A percentile compares a stretch with the other conserved stretches of the same genome.
Conservation (phyloP, 2,797 vertebrate species). For the Artibeus jamaicensis region DNA sequence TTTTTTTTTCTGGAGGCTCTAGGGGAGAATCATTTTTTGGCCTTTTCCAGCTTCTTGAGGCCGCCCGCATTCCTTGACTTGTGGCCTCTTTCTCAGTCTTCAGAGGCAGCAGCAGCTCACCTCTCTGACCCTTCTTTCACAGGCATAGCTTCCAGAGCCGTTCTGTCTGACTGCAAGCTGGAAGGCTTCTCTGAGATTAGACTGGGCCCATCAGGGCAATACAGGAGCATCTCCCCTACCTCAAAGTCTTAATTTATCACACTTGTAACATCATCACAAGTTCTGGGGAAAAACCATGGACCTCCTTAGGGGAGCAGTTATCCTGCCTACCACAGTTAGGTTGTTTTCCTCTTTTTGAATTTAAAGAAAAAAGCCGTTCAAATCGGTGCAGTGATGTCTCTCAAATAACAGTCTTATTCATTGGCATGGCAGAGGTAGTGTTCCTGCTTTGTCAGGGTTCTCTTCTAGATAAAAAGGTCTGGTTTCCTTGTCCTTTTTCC, state of each 20-base stretch:
- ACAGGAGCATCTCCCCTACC: background rate
- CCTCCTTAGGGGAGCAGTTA: background rate
- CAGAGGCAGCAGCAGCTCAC: background rate
- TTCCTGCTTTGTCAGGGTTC: background rate
- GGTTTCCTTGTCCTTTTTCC: background rate
- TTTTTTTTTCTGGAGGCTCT: background rate
- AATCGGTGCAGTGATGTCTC: background rate
- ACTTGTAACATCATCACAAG: background rate
- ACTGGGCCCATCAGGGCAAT: background rate
- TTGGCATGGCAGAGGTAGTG: no score
- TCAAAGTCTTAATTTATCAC: background rate
- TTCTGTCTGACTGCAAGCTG: background rate
- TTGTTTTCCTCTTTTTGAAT: background rate
- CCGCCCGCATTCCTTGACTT: background rate
- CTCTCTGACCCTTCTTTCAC: background rate
- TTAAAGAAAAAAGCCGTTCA: background rate
- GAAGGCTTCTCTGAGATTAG: background rate
- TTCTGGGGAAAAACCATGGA: background rate
- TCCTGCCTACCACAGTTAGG: background rate
- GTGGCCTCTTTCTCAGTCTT: background rate
- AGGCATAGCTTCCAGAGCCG: background rate
- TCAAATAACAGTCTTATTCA: background rate
- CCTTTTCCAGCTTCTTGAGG: background rate
- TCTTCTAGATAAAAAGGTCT: background rate
- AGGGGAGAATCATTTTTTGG: background rate